phyloP scores from a whole-genome alignment of 2,888 invertebrate genomes.

The Bibio marci region DNA sequence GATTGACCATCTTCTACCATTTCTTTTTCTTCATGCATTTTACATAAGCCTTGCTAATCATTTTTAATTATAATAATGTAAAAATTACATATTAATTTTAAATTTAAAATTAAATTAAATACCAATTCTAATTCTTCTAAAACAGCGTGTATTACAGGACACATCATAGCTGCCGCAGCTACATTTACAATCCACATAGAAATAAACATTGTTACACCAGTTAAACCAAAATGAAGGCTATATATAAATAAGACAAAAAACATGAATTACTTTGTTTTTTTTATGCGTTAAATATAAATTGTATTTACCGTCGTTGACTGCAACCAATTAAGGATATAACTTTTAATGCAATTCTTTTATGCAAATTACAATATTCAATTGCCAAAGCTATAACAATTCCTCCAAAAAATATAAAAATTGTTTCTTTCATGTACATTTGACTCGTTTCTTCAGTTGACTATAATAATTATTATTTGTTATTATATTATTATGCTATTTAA shows the following conservation, averaged over 20 bases:
- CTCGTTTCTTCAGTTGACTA: conserved; percentile 39
- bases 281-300: too few species aligned
- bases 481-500: too few species aligned
- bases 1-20: conserved; percentile 14
- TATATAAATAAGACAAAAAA: conserved; percentile 3
- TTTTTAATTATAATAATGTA: conserved; percentile 5
- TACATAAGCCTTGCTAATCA: conserved; percentile 37
- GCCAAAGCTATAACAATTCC: conserved; percentile 82
- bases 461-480: not conserved
- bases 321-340: conserved; percentile 63
- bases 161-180: conserved; percentile 87
- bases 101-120: conserved; percentile 3
- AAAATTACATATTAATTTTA: too few species aligned
- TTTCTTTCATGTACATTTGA: conserved; percentile 60
- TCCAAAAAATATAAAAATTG: conserved; percentile 75
- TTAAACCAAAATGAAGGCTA: not conserved
- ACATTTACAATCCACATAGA: conserved; percentile 97
- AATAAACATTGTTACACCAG: conserved; percentile 67
- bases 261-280: too few species aligned
- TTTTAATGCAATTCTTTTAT: conserved; percentile 69
- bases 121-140: conserved; percentile 63
- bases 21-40: conserved; percentile 34
- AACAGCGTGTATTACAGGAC: conserved; percentile 80
- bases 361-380: conserved; percentile 76
- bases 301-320: conserved; percentile 44